Evolutionary conservation across 2,797 vertebrate species (phyloP).

Genomic region (Sebastes cheni): DNA sequence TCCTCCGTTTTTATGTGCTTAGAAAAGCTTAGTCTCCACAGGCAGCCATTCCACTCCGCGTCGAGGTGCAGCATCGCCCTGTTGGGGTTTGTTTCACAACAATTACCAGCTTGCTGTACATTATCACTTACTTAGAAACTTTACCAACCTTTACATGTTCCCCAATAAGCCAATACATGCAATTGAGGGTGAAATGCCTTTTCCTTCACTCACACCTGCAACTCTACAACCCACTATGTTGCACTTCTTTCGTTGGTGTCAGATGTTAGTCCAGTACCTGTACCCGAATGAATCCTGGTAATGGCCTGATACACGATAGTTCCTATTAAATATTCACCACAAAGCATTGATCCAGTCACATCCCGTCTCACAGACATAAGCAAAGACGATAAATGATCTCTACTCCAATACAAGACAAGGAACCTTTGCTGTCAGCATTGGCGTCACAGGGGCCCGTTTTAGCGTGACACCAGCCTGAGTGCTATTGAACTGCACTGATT

Average conservation of each 20-base stretch:
- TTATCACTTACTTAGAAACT: background rate
- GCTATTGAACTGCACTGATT: constrained; percentile 71
- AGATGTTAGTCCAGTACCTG: background rate
- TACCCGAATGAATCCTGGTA: background rate
- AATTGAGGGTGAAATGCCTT: background rate
- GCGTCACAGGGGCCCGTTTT: constrained; percentile 59
- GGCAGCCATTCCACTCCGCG: background rate
- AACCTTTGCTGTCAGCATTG: constrained; percentile 44
- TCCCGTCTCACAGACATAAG: constrained; percentile 17
- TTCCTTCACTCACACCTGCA: background rate
- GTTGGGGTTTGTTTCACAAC: too few species aligned
- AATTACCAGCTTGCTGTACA: background rate
- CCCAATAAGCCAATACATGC: background rate
- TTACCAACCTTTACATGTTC: background rate
- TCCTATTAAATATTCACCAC: constrained; percentile 62
- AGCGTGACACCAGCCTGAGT: constrained; percentile 57
- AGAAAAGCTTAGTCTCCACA: background rate
- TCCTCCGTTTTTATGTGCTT: too few species aligned
- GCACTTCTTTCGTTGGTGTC: background rate
- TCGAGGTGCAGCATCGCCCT: background rate
- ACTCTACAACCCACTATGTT: background rate
- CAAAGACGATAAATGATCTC: constrained; percentile 32
- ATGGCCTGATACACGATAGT: constrained; percentile 10
- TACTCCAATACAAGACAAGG: constrained; percentile 9
- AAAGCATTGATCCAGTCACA: constrained; percentile 23